Percentiles rank a stretch among this genome's conserved stretches.
Conservation (phyloP, 2,888 invertebrate species). For the Nomada fucata region DNA sequence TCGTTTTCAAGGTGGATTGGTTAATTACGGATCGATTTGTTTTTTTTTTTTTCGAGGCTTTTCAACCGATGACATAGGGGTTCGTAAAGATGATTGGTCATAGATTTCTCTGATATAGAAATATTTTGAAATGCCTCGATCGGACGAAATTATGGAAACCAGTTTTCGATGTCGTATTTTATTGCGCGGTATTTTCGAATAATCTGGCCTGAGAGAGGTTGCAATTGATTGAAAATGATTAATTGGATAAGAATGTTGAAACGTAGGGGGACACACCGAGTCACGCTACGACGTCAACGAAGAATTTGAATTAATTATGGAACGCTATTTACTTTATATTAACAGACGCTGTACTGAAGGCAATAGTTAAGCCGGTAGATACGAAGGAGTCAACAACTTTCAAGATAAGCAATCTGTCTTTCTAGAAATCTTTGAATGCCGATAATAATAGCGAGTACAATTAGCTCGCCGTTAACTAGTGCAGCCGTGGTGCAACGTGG, state of each 20-base stretch:
- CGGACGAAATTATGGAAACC: too few species aligned
- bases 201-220: background rate
- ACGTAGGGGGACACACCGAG: too few species aligned
- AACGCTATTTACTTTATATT: background rate
- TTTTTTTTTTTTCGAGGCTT: background rate
- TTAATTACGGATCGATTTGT: constrained; percentile 1
- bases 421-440: background rate
- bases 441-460: background rate
- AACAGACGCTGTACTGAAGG: background rate
- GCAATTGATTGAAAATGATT: background rate
- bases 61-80: too few species aligned
- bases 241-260: too few species aligned
- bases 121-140: too few species aligned
- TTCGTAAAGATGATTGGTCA: background rate
- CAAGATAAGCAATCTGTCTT: background rate
- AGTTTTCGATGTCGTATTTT: background rate
- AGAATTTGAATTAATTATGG: background rate
- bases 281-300: background rate
- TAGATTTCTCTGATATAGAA: background rate
- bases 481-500: background rate
- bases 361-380: background rate
- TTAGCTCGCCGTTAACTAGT: constrained; percentile 9
- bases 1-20: constrained; percentile 6
- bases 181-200: background rate
- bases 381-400: background rate